Base-by-base conservation (phyloP, 2,797 vertebrate genomes). In the Hydrocynus forskahlii region DNA sequence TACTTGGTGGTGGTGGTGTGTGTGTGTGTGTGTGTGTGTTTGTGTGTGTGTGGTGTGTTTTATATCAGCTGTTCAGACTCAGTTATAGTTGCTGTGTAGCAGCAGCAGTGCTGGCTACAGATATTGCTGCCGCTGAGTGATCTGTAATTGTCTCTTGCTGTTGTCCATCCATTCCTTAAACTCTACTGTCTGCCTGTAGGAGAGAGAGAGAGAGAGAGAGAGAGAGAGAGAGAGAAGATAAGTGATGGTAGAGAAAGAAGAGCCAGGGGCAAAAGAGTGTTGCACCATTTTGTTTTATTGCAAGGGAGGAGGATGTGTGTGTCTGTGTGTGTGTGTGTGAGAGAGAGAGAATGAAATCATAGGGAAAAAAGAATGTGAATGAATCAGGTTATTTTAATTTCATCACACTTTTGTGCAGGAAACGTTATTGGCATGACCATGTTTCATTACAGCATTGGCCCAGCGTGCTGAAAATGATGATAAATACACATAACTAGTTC, bases 31-130 rank as follows among this genome's bases (percentile, higher is more conserved):
- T 74, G 64, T 78, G 59, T 63, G 57, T 73, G 72, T 43, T 16
- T 35, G 59, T 45, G 75, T 80, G 78, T 66, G 75, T 69, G 68
- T 68, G 78, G 77, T 75, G 86, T 76, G 84, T 85, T 83, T 81
- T 85, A 66, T 48, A 55, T 76, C 71, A 74, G 57, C 54, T 40
- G 54, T 79, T 75, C 35, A 79, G 81, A 71, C 62, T 76, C 57
- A 66, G 21, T 14, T 78, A 71, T 76, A 75, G 66, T 79, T 69
- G 62, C 63, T 79, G 76, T 54, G 69, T 82, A 29, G 29, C 29
- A 29, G 70, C 71, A 68, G 81, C 66, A 54, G 45, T 29, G 43
- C 72, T 69, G 38, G 14, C 5, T 52, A 67, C 68, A 81, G 69
- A 84, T 80, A 78, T 81, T 77, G 70, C 79, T 73, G 76, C 68